Evolutionary conservation across 2,888 invertebrate genomes (phyloP).

Genomic region (Saturnia pavonia): DNA sequence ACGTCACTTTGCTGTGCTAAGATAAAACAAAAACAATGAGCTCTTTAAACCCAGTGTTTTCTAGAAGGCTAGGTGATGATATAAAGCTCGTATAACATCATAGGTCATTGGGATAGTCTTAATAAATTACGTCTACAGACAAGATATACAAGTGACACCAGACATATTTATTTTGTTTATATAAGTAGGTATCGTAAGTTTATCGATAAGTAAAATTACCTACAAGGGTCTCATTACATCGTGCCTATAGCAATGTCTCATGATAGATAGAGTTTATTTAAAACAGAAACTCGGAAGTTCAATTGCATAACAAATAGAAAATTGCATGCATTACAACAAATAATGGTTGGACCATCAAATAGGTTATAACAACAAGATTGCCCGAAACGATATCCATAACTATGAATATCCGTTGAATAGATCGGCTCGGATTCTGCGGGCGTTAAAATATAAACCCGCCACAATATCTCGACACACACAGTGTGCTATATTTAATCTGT

Average conservation of each 20-base stretch:
- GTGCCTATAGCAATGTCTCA: not conserved
- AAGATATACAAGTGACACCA: not conserved
- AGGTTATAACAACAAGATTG: slow-evolving; percentile 71
- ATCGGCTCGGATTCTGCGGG: slow-evolving; percentile 68
- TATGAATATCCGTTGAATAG: slow-evolving; percentile 67
- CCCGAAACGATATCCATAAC: slow-evolving; percentile 66
- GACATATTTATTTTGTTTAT: not conserved
- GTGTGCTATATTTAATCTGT: slow-evolving; percentile 29
- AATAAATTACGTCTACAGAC: not conserved
- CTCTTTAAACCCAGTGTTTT: no score
- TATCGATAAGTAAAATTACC: slow-evolving; percentile 1
- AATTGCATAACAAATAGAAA: slow-evolving; percentile 53
- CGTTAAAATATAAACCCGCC: slow-evolving; percentile 48
- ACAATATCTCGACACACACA: slow-evolving; percentile 40
- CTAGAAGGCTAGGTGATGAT: no score
- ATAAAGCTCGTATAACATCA: no score
- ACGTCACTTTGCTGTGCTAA: no score
- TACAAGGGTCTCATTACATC: slow-evolving; percentile 7
- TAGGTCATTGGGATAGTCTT: no score
- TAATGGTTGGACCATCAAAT: slow-evolving; percentile 45
- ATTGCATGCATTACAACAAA: slow-evolving; percentile 42
- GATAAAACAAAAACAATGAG: no score
- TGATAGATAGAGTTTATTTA: not conserved
- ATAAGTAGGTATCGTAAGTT: not conserved
- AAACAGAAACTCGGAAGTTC: slow-evolving; percentile 36